Conservation (phyloP, 1,140 invertebrate species). For the Thalassaphorura encarpata region DNA sequence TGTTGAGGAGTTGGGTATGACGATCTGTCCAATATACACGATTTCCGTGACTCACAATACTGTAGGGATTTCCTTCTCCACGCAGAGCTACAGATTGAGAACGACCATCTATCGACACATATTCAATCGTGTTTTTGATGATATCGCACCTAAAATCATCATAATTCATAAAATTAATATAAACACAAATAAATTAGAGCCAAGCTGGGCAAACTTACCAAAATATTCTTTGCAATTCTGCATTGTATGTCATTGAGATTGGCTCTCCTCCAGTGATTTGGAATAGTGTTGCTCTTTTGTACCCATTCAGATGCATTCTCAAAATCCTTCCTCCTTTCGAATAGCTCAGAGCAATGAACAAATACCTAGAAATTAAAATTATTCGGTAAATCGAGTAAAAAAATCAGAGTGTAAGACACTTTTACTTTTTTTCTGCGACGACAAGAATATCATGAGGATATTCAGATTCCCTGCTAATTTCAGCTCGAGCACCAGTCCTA, state of each 20-base stretch:
- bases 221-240: slow-evolving; percentile 15
- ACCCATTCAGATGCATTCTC: slow-evolving; percentile 22
- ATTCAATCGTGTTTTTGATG: slow-evolving; percentile 19
- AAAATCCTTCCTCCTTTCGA: slow-evolving; percentile 20
- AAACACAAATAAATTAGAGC: not conserved
- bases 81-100: not conserved
- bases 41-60: slow-evolving; percentile 44
- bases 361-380: slow-evolving; percentile 3
- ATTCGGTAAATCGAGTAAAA: not conserved
- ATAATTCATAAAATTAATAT: not conserved
- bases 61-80: slow-evolving; percentile 11
- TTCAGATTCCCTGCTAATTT: slow-evolving; percentile 24
- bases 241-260: slow-evolving; percentile 21
- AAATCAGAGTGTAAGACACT: not conserved
- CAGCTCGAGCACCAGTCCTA: slow-evolving; percentile 38
- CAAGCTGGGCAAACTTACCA: slow-evolving; percentile 16
- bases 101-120: slow-evolving; percentile 11
- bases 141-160: slow-evolving; percentile 15
- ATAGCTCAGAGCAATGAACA: slow-evolving; percentile 22
- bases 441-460: slow-evolving; percentile 21
- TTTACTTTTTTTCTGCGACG: slow-evolving; percentile 25
- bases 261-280: slow-evolving; percentile 17
- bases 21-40: slow-evolving; percentile 86
- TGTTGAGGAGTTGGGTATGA: slow-evolving; percentile 41
- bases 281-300: slow-evolving; percentile 7